These are phyloP conservation scores for Ranitomeya variabilis DNA, from an alignment of 2,113 vertebrate species.

Conservation along the genomic window DNA sequence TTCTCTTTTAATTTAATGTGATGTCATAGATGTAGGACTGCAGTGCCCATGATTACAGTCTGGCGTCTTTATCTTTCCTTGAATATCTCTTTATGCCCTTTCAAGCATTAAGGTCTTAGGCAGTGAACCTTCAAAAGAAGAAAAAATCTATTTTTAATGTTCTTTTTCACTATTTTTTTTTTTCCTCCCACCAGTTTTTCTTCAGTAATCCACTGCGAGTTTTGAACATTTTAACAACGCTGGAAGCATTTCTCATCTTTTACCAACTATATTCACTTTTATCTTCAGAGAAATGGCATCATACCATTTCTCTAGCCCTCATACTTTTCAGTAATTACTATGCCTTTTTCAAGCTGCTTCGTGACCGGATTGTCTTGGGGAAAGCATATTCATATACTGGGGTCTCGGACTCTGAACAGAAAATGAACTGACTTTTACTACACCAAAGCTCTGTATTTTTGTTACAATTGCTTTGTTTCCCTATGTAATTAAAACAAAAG, in stretches of 20 bases:
- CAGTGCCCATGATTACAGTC: no score
- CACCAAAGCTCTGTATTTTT: constrained; percentile 93
- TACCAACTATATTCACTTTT: constrained; percentile 97
- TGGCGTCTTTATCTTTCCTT: no score
- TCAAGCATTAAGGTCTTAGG: no score
- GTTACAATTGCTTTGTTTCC: constrained; percentile 86
- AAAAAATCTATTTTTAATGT: background rate
- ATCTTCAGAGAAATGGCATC: constrained; percentile 97
- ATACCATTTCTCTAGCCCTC: constrained; percentile 93
- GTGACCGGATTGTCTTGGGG: constrained; percentile 94
- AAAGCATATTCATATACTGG: constrained; percentile 91
- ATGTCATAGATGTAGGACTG: no score
- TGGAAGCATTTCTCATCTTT: constrained; percentile 94
- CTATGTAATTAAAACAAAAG: constrained; percentile 85
- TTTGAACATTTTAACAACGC: constrained; percentile 93
- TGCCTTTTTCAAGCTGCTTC: constrained; percentile 95
- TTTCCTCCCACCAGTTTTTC: constrained; percentile 81
- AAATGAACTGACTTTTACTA: constrained; percentile 78
- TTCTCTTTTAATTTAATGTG: no score
- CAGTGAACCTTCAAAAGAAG: no score
- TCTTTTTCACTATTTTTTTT: background rate
- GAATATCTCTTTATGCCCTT: no score
- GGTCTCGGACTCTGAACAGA: constrained; percentile 85
- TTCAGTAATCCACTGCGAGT: constrained; percentile 97
- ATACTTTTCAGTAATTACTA: constrained; percentile 99